Base-by-base conservation (phyloP, 1,140 invertebrate species). In the Dendroctonus valens region DNA sequence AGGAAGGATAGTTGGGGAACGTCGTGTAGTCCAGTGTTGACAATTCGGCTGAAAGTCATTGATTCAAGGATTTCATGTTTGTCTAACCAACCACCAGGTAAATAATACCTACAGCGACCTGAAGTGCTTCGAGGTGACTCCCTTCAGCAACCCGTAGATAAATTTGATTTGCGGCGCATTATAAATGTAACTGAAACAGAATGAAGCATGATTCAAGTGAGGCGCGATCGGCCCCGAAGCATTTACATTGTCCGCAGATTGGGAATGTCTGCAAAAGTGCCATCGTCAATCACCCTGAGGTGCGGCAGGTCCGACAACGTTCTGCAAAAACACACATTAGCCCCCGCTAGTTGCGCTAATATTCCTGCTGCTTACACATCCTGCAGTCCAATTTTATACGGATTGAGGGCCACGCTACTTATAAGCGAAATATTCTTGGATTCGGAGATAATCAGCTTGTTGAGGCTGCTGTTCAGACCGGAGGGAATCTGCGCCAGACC, bases 61-160 rank as follows among this genome's bases (percentile, higher is more conserved):
- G 39, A 38, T 57, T 12, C 0, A 4, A 1, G 14, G 1, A n/a
- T 59, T 12, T 9, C 26, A 5, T 48, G 11, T 6, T 11, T 12
- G 12, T 5, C 6, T 11, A 48, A 44, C 6, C 14, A 7, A 73
- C n/a, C 41, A 62, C n/a, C n/a, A n/a, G n/a, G n/a, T n/a, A n/a
- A n/a, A n/a, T 57, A 48, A 69, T 73, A 84, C 83, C 84, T 80
- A 79, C 84, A 84, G 46, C 65, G 79, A 61, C 72, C 75, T 70
- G 75, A 83, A 79, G 72, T 81, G 72, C 66, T 77, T 71, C 44
- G 75, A 74, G 74, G 81, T 50, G 67, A 81, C 77, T 68, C 76
- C 71, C 72, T 81, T 65, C 69, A 82, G 62, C n/a, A 77, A 64
- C 14, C 74, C 73, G 49, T 76, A 59, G 6, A 85, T 74, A 55